phyloP scores from a whole-genome alignment of 1,140 invertebrate species.

The Plodia interpunctella region DNA sequence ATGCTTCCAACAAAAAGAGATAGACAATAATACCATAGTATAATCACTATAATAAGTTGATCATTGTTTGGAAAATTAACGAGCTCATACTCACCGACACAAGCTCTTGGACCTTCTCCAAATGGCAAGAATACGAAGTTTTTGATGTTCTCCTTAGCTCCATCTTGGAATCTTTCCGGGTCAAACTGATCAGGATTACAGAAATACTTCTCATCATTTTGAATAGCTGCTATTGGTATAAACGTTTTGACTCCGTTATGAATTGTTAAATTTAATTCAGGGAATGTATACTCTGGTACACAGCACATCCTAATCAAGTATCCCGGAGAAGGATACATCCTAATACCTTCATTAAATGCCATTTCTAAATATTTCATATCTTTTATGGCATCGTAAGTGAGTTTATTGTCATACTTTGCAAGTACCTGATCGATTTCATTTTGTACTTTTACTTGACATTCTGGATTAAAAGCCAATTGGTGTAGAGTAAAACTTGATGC shows the following conservation, averaged over 20 bases:
- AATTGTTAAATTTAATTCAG: slow-evolving; percentile 47
- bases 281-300: slow-evolving; percentile 39
- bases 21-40: no score
- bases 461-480: slow-evolving; percentile 73
- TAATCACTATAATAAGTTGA: no score
- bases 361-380: slow-evolving; percentile 56
- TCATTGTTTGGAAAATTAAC: no score
- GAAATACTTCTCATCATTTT: slow-evolving; percentile 34
- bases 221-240: slow-evolving; percentile 48
- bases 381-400: slow-evolving; percentile 59
- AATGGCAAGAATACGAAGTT: slow-evolving; percentile 46
- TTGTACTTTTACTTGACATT: slow-evolving; percentile 65
- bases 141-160: slow-evolving; percentile 34
- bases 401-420: slow-evolving; percentile 46
- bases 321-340: slow-evolving; percentile 50
- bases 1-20: no score
- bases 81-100: slow-evolving; percentile 38
- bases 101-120: slow-evolving; percentile 49
- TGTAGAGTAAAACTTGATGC: slow-evolving; percentile 64
- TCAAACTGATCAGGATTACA: slow-evolving; percentile 41
- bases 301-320: slow-evolving; percentile 29
- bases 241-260: slow-evolving; percentile 67
- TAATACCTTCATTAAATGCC: slow-evolving; percentile 39
- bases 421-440: slow-evolving; percentile 36
- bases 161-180: slow-evolving; percentile 42